These are phyloP conservation scores for Musca vetustissima DNA, from an alignment of 1,140 invertebrate genomes.

Conservation along the genomic window DNA sequence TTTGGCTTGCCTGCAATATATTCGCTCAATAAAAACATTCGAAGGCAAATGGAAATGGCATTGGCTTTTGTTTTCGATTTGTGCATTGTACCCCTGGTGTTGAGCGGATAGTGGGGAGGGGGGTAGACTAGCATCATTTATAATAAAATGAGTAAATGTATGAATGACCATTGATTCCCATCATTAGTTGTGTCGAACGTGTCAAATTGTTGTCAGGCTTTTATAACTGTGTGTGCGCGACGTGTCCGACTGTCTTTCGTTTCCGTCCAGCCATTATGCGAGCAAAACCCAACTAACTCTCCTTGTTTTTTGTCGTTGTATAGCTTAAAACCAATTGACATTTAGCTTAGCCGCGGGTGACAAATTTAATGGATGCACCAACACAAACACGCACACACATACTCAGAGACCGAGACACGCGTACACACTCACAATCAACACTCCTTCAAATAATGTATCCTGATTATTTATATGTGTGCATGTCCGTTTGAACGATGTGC, in stretches of 20 bases:
- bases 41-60: too few relatives aligned
- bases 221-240: background rate
- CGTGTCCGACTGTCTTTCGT: background rate
- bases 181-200: conserved; percentile 24
- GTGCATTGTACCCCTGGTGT: too few relatives aligned
- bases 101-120: too few relatives aligned
- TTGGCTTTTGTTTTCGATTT: too few relatives aligned
- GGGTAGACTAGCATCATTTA: background rate
- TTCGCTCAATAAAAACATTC: too few relatives aligned
- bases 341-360: conserved; percentile 23
- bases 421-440: background rate
- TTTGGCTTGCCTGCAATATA: too few relatives aligned
- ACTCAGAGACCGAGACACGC: background rate
- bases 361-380: conserved; percentile 18
- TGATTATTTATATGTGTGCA: too few relatives aligned
- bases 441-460: background rate
- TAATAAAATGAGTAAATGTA: conserved; percentile 10
- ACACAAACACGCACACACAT: background rate
- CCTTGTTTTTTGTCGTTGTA: background rate
- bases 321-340: conserved; percentile 23
- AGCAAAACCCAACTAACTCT: too few relatives aligned
- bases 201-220: conserved; percentile 22
- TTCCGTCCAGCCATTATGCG: background rate
- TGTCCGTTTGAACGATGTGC: too few relatives aligned
- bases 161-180: conserved; percentile 24